Evolutionary conservation across 2,888 invertebrate genomes (phyloP), one percentile per base, ranked within the genome.

Genomic region (Ctenicera cuprea): DNA sequence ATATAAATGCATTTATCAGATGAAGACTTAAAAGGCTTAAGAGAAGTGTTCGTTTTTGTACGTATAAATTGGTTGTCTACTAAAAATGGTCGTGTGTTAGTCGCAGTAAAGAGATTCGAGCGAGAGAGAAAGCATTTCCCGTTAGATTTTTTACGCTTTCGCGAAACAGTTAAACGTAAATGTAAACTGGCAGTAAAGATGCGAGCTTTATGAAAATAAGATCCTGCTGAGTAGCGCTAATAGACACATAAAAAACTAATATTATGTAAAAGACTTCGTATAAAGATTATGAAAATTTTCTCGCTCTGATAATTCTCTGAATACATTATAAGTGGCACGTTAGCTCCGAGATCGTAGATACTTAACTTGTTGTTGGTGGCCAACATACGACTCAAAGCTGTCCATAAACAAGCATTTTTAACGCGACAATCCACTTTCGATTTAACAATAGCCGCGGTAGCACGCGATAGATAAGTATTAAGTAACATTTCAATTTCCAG

Each of bases 231-330:
- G 64, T 64, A 70, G 71, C 38, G 71, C 73, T 73, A 73, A 73
- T 73, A 73, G 50, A 65, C 59, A 38, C 54, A 61, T 70, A 66
- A 70, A 74, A 74, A 74, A 71, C 33, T 71, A 68, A 75, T 65
- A 73, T 75, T 78, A 76, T 73, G 77, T 71, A 75, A 75, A 75
- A 74, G 61, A 62, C 57, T 75, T 30, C 69, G 67, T 66, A 75
- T 76, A 76, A 76, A 73, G 76, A 78, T 78, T 78, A 76, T 76
- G 76, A 78, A 78, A 76, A 78, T 78, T 74, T 78, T 78, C 78
- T 68, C 78, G 78, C 75, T 78, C 78, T 78, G 74, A 78, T 78
- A 78, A 78, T 72, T 76, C 50, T 50, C 64, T 43, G 68, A 69
- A 75, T 72, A 69, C 33, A 72, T 74, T 71, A 71, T 48, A 38